Conservation (phyloP, 92 coral and sea anemone species). For the Palythoa grandis region DNA sequence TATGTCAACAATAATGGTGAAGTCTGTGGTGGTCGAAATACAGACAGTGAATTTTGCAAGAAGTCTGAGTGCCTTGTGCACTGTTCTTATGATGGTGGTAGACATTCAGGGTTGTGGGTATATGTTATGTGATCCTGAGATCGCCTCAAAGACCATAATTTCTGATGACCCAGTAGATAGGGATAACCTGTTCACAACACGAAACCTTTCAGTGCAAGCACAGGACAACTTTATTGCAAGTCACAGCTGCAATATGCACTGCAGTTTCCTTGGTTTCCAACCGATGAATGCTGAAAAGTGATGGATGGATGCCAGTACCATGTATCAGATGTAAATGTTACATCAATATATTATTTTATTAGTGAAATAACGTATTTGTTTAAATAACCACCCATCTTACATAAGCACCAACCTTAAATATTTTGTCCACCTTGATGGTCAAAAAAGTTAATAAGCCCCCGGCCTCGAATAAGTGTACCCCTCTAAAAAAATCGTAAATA, state of each 20-base stretch:
- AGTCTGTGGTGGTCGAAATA: slow-evolving; percentile 23
- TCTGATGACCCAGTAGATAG: slow-evolving; percentile 12
- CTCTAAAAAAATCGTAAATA: neutral
- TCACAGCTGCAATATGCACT: slow-evolving; percentile 19
- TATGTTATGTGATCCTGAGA: slow-evolving; percentile 38
- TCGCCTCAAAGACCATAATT: slow-evolving; percentile 14
- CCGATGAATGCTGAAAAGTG: slow-evolving; percentile 6
- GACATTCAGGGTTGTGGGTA: slow-evolving; percentile 45
- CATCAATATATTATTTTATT: too few species aligned
- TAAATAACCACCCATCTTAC: neutral
- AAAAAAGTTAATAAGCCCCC: slow-evolving; percentile 12
- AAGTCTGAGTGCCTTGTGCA: slow-evolving; percentile 41
- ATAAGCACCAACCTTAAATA: neutral
- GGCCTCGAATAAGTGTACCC: neutral
- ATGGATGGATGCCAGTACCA: slow-evolving; percentile 13
- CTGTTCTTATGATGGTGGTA: slow-evolving; percentile 31
- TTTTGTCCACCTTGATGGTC: neutral
- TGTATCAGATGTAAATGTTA: neutral
- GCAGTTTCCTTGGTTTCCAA: slow-evolving; percentile 6
- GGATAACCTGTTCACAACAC: slow-evolving; percentile 20
- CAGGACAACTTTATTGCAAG: neutral
- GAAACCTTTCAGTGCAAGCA: slow-evolving; percentile 24
- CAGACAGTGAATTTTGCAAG: slow-evolving; percentile 17
- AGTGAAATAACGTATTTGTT: slow-evolving; percentile 4
- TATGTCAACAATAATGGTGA: slow-evolving; percentile 8